Evolutionary conservation across 2,888 invertebrate species (phyloP).

Genomic region (Taenaris catops): DNA sequence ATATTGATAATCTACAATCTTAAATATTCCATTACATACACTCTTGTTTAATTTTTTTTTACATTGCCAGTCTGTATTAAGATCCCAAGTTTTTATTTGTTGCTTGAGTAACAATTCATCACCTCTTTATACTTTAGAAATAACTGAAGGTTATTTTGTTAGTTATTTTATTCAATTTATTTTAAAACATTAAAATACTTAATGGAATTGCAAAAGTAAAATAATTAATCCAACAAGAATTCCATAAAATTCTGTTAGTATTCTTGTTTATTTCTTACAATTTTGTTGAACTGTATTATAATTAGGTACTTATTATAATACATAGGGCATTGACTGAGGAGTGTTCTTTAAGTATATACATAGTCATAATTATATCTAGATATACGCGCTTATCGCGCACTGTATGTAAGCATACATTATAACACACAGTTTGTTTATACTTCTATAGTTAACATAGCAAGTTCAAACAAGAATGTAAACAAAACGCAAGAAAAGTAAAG

Average conservation of each 20-base stretch:
- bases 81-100: no score
- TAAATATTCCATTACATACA: no score
- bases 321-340: conserved; percentile 28
- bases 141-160: no score
- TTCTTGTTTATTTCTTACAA: conserved; percentile 1
- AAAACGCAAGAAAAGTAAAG: conserved; percentile 39
- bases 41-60: no score
- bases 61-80: no score
- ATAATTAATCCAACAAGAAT: conserved; percentile 6
- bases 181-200: no score
- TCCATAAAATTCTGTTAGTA: not conserved
- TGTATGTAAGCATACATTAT: conserved; percentile 17
- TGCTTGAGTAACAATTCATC: no score
- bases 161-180: no score
- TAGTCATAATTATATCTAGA: conserved; percentile 11
- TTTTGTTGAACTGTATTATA: conserved; percentile 10
- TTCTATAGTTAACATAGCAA: conserved; percentile 29
- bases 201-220: conserved; percentile 4
- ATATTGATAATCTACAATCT: no score
- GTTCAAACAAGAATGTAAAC: conserved; percentile 46
- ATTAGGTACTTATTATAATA: conserved; percentile 9
- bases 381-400: conserved; percentile 18
- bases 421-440: conserved; percentile 23
- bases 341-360: conserved; percentile 11
- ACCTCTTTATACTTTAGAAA: no score